Conservation (phyloP, 2,888 invertebrate genomes). For the Liodrosophila aerea region DNA sequence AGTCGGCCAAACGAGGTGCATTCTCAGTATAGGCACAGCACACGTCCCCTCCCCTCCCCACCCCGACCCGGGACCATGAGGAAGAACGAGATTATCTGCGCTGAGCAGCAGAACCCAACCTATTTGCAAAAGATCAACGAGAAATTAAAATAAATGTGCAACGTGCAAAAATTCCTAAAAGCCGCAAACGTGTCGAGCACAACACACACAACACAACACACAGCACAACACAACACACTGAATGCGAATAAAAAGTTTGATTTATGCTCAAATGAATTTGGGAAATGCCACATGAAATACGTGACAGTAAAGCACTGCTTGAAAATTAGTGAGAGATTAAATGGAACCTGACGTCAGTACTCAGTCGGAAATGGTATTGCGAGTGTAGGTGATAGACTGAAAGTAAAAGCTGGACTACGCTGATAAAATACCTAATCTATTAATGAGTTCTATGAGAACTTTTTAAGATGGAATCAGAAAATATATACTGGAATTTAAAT, state of each 20-base stretch:
- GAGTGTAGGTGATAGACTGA: too few relatives aligned
- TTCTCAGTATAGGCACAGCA: slow-evolving; percentile 11
- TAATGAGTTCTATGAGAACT: too few relatives aligned
- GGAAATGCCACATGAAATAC: slow-evolving; percentile 37
- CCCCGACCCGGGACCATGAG: too few relatives aligned
- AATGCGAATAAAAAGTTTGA: slow-evolving; percentile 32
- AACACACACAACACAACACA: slow-evolving; percentile 18
- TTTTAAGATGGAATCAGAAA: too few relatives aligned
- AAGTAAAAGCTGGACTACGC: too few relatives aligned
- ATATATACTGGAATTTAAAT: too few relatives aligned
- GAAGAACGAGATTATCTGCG: slow-evolving; percentile 66
- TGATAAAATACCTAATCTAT: too few relatives aligned
- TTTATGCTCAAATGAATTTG: slow-evolving; percentile 50
- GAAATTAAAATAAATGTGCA: slow-evolving; percentile 75
- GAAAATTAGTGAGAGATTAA: slow-evolving; percentile 2
- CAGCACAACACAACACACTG: slow-evolving; percentile 26
- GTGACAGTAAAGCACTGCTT: slow-evolving; percentile 38
- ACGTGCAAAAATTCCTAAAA: slow-evolving; percentile 68
- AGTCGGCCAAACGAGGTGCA: slow-evolving; percentile 38
- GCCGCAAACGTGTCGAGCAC: slow-evolving; percentile 37
- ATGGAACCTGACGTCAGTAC: slow-evolving; percentile 10
- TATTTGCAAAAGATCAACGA: slow-evolving; percentile 59
- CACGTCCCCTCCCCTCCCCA: too few relatives aligned
- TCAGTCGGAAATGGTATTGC: too few relatives aligned
- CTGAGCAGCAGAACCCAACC: slow-evolving; percentile 22